These are phyloP conservation scores for Mantis religiosa DNA, from an alignment of 2,888 invertebrate genomes.

Conservation along the genomic window DNA sequence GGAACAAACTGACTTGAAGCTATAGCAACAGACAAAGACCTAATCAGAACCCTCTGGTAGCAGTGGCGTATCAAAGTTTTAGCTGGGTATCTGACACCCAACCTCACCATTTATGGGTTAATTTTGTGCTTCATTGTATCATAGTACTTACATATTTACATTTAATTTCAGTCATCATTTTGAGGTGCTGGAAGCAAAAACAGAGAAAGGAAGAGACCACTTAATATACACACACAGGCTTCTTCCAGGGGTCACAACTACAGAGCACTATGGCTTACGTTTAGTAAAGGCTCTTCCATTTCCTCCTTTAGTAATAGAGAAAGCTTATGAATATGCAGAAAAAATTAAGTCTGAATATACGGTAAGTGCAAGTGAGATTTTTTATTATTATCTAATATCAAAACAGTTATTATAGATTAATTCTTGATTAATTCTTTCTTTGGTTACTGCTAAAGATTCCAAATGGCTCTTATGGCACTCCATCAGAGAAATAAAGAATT, in stretches of 20 bases:
- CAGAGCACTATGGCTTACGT: constrained; percentile 63
- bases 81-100: too few species aligned
- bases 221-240: constrained; percentile 63
- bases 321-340: constrained; percentile 48
- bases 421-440: background rate
- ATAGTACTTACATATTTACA: background rate
- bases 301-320: constrained; percentile 53
- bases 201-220: constrained; percentile 38
- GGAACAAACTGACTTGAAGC: too few species aligned
- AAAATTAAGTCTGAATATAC: constrained; percentile 10
- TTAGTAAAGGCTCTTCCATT: constrained; percentile 59
- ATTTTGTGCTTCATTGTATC: background rate
- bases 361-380: background rate
- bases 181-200: constrained; percentile 45
- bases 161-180: constrained; percentile 42
- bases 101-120: too few species aligned
- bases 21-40: too few species aligned
- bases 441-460: background rate
- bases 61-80: too few species aligned
- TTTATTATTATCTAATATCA: background rate
- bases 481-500: too few species aligned
- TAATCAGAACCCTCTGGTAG: too few species aligned
- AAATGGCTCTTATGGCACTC: background rate
- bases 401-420: background rate
- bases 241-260: constrained; percentile 54